A percentile compares a stretch with the other conserved stretches of the same genome.
Evolutionary conservation across 2,888 invertebrate genomes (phyloP).

Genomic region (Metopia argyrocephala): DNA sequence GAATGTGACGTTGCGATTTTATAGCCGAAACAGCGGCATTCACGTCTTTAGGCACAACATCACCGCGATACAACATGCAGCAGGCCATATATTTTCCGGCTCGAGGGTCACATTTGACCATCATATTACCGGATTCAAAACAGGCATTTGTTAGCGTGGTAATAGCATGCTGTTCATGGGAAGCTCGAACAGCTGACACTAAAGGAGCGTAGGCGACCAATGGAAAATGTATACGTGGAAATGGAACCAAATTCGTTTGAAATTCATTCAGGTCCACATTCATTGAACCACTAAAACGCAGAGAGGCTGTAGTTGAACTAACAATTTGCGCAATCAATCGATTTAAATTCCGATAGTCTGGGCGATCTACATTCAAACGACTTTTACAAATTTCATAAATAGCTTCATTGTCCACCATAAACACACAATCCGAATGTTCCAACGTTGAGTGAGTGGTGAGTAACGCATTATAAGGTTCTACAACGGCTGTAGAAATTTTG

Average conservation of each 20-base stretch:
- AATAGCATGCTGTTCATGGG: constrained; percentile 76
- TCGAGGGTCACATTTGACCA: constrained; percentile 93
- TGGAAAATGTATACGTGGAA: constrained; percentile 89
- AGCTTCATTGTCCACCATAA: constrained; percentile 98
- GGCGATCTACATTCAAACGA: constrained; percentile 87
- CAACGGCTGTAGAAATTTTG: constrained; percentile 93
- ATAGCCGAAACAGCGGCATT: constrained; percentile 90
- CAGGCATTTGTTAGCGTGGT: constrained; percentile 91
- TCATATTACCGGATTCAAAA: constrained; percentile 92
- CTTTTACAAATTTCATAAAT: constrained; percentile 94
- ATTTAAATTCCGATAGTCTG: constrained; percentile 85
- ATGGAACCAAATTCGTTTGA: constrained; percentile 94
- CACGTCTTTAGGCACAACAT: constrained; percentile 93
- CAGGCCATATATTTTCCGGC: constrained; percentile 94
- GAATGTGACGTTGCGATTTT: constrained; percentile 87
- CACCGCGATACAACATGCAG: constrained; percentile 91
- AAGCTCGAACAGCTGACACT: constrained; percentile 71
- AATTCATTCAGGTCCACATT: constrained; percentile 94
- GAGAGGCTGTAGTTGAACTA: constrained; percentile 91
- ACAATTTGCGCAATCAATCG: constrained; percentile 87
- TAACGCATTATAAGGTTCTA: constrained; percentile 95
- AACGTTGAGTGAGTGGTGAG: constrained; percentile 94
- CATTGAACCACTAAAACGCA: constrained; percentile 92
- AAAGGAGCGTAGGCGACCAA: constrained; percentile 76
- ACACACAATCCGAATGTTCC: constrained; percentile 92